A percentile compares a stretch with the other conserved stretches of the same genome.
These are phyloP conservation scores for Leptonema lineaticorne DNA, from an alignment of 1,140 invertebrate genomes.

Conservation along the genomic window DNA sequence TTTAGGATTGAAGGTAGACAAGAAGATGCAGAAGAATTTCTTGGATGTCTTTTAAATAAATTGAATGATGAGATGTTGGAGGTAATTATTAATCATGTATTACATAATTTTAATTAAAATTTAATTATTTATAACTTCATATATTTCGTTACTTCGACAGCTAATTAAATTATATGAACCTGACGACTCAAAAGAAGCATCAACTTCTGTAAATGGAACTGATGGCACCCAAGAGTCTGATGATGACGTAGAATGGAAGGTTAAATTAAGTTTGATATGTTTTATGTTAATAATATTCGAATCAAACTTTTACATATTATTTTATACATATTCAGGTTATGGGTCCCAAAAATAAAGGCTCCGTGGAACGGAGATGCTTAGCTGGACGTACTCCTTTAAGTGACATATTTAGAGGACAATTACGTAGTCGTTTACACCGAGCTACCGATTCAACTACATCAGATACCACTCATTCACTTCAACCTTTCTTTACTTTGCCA, in stretches of 20 bases:
- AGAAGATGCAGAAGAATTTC: constrained; percentile 94
- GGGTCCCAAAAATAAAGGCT: constrained; percentile 83
- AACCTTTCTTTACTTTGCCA: constrained; percentile 92
- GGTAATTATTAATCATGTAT: constrained; percentile 53
- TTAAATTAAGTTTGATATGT: constrained; percentile 42
- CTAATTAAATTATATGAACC: constrained; percentile 68
- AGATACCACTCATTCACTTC: constrained; percentile 73
- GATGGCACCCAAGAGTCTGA: constrained; percentile 42
- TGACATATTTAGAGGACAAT: constrained; percentile 88
- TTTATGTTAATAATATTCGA: constrained; percentile 21
- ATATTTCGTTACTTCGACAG: constrained; percentile 46
- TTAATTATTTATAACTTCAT: not conserved
- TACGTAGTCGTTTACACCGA: constrained; percentile 79
- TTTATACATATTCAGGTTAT: constrained; percentile 61
- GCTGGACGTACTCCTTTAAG: constrained; percentile 85
- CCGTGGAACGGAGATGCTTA: constrained; percentile 78
- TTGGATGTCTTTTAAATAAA: constrained; percentile 87
- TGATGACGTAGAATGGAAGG: constrained; percentile 74
- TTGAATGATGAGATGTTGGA: constrained; percentile 96
- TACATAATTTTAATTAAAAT: not conserved
- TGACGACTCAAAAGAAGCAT: constrained; percentile 50
- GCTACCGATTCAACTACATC: constrained; percentile 63
- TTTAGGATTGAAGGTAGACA: constrained; percentile 70
- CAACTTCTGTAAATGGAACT: constrained; percentile 44
- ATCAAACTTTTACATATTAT: not conserved